Percentiles rank a stretch among this genome's conserved stretches.
These are phyloP conservation scores for Copidosoma aretas DNA, from an alignment of 2,888 invertebrate species.

Conservation along the genomic window DNA sequence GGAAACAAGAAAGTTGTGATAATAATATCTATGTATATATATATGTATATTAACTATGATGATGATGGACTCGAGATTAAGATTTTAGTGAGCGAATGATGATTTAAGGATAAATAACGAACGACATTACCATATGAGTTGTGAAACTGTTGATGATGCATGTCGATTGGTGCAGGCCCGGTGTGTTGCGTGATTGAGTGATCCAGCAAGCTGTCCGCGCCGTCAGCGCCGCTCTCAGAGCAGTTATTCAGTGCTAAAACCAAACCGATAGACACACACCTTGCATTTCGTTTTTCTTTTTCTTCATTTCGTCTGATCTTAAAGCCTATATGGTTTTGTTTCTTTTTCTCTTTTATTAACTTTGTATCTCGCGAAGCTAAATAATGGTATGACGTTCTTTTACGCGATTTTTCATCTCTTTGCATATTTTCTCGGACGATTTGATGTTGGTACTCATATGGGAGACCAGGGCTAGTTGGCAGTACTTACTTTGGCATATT, in stretches of 20 bases:
- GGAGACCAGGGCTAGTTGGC: too few relatives aligned
- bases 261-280: slow-evolving; percentile 64
- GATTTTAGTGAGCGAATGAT: background rate
- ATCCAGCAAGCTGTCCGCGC: slow-evolving; percentile 61
- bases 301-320: slow-evolving; percentile 25
- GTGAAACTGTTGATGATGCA: slow-evolving; percentile 62
- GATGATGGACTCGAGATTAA: background rate
- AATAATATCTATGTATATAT: background rate
- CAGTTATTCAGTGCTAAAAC: slow-evolving; percentile 64
- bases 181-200: slow-evolving; percentile 55
- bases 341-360: slow-evolving; percentile 26
- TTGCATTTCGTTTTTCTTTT: slow-evolving; percentile 57
- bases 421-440: too few relatives aligned
- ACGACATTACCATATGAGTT: slow-evolving; percentile 58
- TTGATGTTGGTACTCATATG: too few relatives aligned
- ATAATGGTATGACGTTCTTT: background rate
- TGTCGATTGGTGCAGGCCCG: slow-evolving; percentile 59
- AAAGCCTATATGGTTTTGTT: background rate
- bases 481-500: too few relatives aligned
- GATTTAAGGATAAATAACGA: slow-evolving; percentile 23
- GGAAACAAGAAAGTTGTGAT: too few relatives aligned
- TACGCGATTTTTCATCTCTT: too few relatives aligned
- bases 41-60: too few relatives aligned
- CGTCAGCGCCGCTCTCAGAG: slow-evolving; percentile 62
- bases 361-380: slow-evolving; percentile 23